phyloP scores from a whole-genome alignment of 1,140 invertebrate genomes.

The Aphelinus atriplicis region DNA sequence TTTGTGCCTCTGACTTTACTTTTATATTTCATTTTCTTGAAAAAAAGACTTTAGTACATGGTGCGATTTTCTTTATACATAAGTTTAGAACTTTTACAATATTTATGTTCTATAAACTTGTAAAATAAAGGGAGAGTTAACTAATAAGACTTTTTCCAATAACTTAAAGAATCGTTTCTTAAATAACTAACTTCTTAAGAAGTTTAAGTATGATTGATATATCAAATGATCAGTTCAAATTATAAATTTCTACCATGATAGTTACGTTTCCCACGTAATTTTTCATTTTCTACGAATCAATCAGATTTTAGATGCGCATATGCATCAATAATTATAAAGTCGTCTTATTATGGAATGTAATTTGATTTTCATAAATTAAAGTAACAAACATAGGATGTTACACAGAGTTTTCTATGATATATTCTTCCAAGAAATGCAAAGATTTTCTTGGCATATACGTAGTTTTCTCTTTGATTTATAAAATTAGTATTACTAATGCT shows the following conservation, averaged over 20 bases:
- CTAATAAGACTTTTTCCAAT: neutral
- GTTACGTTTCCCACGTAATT: neutral
- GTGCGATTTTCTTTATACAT: constrained; percentile 19
- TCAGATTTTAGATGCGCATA: neutral
- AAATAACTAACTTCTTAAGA: constrained; percentile 5
- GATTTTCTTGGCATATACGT: neutral
- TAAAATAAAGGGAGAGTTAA: constrained; percentile 19
- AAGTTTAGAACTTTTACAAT: constrained; percentile 23
- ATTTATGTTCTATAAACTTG: constrained; percentile 26
- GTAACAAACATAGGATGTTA: constrained; percentile 27
- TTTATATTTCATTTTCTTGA: constrained; percentile 7
- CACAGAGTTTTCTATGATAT: constrained; percentile 25
- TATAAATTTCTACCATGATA: constrained; percentile 1
- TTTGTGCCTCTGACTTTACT: constrained; percentile 29
- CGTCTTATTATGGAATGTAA: constrained; percentile 32
- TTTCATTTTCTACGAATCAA: neutral
- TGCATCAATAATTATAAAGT: neutral
- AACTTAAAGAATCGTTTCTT: constrained; percentile 21
- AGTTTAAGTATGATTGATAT: neutral
- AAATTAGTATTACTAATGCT: neutral
- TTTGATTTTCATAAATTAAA: constrained; percentile 20
- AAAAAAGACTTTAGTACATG: constrained; percentile 24
- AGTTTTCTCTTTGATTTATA: neutral
- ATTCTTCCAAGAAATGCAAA: neutral
- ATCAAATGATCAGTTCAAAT: constrained; percentile 15